phyloP scores from a whole-genome alignment of 1,140 invertebrate genomes.

The Thaumetopoea pityocampa region DNA sequence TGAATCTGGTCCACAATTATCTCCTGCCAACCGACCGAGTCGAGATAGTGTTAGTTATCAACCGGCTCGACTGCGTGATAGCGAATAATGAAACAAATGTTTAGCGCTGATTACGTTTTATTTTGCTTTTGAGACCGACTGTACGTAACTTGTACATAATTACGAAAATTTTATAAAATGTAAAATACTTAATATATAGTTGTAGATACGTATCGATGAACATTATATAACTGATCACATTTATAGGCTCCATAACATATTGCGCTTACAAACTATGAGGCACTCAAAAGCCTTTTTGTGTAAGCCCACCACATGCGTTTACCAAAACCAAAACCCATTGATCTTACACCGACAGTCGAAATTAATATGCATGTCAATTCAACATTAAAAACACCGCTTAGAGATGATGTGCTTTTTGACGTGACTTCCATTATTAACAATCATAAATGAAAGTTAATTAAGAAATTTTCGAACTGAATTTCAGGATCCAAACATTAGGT shows the following conservation, averaged over 20 bases:
- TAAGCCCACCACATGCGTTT: slow-evolving; percentile 71
- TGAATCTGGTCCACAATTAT: too few species aligned
- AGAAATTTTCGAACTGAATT: too few species aligned
- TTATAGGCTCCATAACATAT: slow-evolving; percentile 50
- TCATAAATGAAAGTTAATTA: too few species aligned
- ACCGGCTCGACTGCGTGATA: too few species aligned
- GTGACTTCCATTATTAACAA: too few species aligned
- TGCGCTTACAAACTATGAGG: slow-evolving; percentile 51
- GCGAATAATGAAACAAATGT: slow-evolving; percentile 12
- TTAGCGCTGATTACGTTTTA: slow-evolving; percentile 24
- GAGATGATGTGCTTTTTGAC: not conserved
- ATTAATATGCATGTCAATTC: slow-evolving; percentile 25
- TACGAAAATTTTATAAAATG: slow-evolving; percentile 56
- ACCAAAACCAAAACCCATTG: slow-evolving; percentile 54
- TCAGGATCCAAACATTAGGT: too few species aligned
- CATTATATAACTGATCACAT: slow-evolving; percentile 69
- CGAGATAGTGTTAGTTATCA: too few species aligned
- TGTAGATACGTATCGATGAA: slow-evolving; percentile 46
- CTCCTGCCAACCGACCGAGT: too few species aligned
- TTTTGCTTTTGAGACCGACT: slow-evolving; percentile 50
- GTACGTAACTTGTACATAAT: slow-evolving; percentile 52
- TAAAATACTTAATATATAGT: slow-evolving; percentile 48
- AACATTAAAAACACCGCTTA: slow-evolving; percentile 7
- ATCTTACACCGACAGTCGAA: too few species aligned
- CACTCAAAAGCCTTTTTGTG: slow-evolving; percentile 45